Evolutionary conservation across 2,113 vertebrate species (phyloP), one percentile per base, ranked within the genome.

Genomic region (Chaenocephalus aceratus): DNA sequence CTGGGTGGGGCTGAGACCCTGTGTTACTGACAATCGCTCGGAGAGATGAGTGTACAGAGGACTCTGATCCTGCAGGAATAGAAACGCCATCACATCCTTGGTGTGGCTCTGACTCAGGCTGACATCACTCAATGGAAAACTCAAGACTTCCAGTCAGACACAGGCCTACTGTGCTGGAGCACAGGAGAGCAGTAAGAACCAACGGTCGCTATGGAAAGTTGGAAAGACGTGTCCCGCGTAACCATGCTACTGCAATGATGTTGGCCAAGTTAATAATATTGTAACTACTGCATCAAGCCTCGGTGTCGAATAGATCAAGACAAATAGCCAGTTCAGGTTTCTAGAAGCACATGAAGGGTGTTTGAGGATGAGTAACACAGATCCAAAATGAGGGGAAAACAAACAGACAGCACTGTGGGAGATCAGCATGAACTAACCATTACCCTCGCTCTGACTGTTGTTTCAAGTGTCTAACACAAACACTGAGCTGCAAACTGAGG

Each of bases 41-140:
- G 52, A 76, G 16, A 60, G 41, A 69, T 73, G 73, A 85, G 58
- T 53, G 85, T 18, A 51, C 49, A 26, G 10, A n/a, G 34, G 70
- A 75, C 45, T 87, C 79, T 49, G 59, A 77, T 61, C 57, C 45
- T 10, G 49, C 61, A 36, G 51, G 46, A 72, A 68, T 64, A 68
- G 82, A 88, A 90, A 88, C 36, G 21, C 57, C 77, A 69, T 88
- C 80, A 86, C 75, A 80, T 84, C 75, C 76, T 72, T 56, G 62
- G 76, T 80, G 77, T 75, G 79, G 72, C 85, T 89, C 80, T 93
- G 93, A 94, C 82, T 94, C 90, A 90, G 70, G 63, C 71, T 80
- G 82, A 90, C 87, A 69, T 92, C 91, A 91, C 51, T 60, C 49
- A 69, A 81, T 86, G 90, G 90, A 91, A 93, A 91, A 21, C 80